Evolutionary conservation across 2,888 invertebrate genomes (phyloP).

Genomic region (Scaptomyza parva): DNA sequence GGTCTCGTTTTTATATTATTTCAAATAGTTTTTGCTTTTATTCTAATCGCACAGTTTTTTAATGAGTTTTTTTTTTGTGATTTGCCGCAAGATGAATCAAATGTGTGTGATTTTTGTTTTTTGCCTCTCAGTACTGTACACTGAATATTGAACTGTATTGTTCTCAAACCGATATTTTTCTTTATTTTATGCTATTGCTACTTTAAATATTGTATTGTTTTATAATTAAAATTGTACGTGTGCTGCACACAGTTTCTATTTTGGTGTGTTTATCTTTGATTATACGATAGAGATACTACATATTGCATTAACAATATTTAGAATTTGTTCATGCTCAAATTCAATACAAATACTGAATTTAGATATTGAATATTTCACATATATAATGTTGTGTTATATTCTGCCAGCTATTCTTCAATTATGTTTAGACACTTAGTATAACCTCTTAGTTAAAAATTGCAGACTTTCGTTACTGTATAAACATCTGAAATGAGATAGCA

Average conservation of each 20-base stretch:
- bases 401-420: conserved; percentile 13
- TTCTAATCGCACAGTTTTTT: conserved; percentile 33
- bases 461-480: conserved; percentile 38
- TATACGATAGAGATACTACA: conserved; percentile 36
- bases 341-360: conserved; percentile 1
- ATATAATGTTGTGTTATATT: conserved; percentile 13
- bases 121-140: conserved; percentile 35
- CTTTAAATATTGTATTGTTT: conserved; percentile 27
- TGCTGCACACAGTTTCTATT: conserved; percentile 42
- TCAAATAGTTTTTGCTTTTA: conserved; percentile 37
- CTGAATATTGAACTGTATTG: conserved; percentile 40
- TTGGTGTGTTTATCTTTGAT: conserved; percentile 50
- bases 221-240: conserved; percentile 54
- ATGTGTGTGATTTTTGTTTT: conserved; percentile 12
- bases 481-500: conserved; percentile 19
- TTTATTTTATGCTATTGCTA: conserved; percentile 30
- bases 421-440: conserved; percentile 37
- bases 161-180: conserved; percentile 55
- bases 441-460: conserved; percentile 44
- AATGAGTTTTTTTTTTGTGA: conserved; percentile 20
- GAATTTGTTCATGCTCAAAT: conserved; percentile 33
- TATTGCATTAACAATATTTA: conserved; percentile 46
- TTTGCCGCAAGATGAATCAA: conserved; percentile 28
- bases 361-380: conserved; percentile 22
- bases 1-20: conserved; percentile 24